phyloP scores from a whole-genome alignment of 2,113 vertebrate species.

The Prolemur simus region DNA sequence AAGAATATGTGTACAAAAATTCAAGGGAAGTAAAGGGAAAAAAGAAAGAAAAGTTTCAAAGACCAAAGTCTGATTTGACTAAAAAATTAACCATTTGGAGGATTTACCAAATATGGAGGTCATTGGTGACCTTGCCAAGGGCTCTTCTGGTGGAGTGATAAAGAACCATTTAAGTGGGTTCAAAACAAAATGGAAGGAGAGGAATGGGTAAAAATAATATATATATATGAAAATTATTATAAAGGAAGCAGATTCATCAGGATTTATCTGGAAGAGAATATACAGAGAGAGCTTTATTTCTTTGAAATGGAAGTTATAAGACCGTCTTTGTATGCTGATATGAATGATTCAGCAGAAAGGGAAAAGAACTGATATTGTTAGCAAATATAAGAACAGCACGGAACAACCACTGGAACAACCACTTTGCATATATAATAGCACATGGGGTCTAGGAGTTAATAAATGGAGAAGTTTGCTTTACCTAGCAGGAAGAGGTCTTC shows the following conservation, averaged over 20 bases:
- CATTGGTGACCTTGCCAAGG: not conserved
- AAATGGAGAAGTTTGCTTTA: not conserved
- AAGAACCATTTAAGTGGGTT: not conserved
- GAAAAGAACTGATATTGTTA: not conserved
- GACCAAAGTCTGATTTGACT: not conserved
- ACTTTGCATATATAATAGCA: not conserved
- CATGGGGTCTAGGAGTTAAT: not conserved
- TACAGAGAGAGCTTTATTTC: not conserved
- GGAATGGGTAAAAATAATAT: not conserved
- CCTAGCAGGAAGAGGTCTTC: not conserved
- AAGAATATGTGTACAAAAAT: not conserved
- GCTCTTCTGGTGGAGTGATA: not conserved
- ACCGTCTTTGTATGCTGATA: not conserved
- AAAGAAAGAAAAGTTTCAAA: not conserved
- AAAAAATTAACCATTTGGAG: not conserved
- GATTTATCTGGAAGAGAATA: not conserved
- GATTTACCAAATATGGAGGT: not conserved
- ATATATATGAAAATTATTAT: not conserved
- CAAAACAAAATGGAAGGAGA: not conserved
- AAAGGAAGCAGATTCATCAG: not conserved
- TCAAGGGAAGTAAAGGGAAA: not conserved
- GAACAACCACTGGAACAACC: not conserved
- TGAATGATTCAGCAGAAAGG: not conserved
- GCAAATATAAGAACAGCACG: not conserved
- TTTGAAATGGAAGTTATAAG: not conserved